Conservation (phyloP, 1,140 invertebrate genomes). For the Harpegnathos saltator region DNA sequence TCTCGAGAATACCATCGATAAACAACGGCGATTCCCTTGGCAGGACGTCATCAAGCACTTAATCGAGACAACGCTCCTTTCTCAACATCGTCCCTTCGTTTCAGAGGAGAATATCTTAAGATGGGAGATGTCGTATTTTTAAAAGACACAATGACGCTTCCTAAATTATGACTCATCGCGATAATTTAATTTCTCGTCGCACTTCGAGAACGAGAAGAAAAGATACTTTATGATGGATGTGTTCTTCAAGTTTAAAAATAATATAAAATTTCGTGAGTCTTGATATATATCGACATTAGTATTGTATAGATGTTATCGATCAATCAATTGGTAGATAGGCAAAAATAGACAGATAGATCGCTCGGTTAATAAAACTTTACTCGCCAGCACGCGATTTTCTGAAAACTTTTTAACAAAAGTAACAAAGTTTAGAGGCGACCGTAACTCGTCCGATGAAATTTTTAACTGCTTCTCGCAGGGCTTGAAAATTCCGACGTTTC, state of each 20-base stretch:
- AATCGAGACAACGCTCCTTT: constrained; percentile 25
- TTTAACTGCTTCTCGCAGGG: background rate
- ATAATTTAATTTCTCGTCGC: background rate
- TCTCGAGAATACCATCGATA: constrained; percentile 11
- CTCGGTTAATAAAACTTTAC: too few species aligned
- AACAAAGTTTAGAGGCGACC: background rate
- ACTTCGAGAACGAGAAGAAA: background rate
- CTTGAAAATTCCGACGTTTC: too few species aligned
- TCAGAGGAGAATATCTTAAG: background rate
- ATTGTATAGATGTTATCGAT: too few species aligned
- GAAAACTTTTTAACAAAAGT: background rate
- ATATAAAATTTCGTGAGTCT: too few species aligned
- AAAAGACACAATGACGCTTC: constrained; percentile 1
- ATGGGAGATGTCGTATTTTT: background rate
- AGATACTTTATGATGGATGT: too few species aligned
- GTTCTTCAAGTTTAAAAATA: too few species aligned
- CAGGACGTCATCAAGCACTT: constrained; percentile 15
- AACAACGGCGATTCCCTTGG: constrained; percentile 28
- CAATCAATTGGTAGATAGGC: background rate
- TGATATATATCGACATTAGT: too few species aligned
- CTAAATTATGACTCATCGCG: background rate
- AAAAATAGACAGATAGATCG: too few species aligned
- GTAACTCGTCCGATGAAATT: background rate
- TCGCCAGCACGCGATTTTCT: background rate
- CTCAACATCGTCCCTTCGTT: constrained; percentile 1